phyloP scores from a whole-genome alignment of 2,888 invertebrate genomes.

The Parthenolecanium corni region DNA sequence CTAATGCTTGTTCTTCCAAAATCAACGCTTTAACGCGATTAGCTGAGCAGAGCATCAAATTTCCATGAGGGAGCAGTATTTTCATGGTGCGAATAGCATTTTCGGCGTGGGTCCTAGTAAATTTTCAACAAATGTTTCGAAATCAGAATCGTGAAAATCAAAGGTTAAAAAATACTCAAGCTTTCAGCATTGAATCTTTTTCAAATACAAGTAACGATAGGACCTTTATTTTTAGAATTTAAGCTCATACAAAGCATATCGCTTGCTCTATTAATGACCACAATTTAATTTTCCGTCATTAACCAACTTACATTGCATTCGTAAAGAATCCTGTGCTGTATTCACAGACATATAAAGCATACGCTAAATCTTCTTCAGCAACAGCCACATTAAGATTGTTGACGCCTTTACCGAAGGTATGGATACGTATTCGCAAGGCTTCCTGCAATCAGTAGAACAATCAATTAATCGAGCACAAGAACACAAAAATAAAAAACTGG shows the following conservation, averaged over 20 bases:
- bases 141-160: background rate
- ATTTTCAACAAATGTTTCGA: slow-evolving; percentile 28
- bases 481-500: background rate
- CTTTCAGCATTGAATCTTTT: too few species aligned
- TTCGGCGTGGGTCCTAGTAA: slow-evolving; percentile 65
- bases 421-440: slow-evolving; percentile 55
- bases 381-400: slow-evolving; percentile 78
- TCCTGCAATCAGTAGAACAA: slow-evolving; percentile 37
- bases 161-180: slow-evolving; percentile 3
- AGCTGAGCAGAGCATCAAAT: slow-evolving; percentile 75
- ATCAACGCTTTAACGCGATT: slow-evolving; percentile 86
- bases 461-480: background rate
- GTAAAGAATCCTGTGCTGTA: slow-evolving; percentile 79
- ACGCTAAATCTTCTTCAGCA: slow-evolving; percentile 83
- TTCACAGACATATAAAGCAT: slow-evolving; percentile 83
- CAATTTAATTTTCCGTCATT: too few species aligned
- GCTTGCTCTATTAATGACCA: too few species aligned
- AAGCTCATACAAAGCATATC: too few species aligned
- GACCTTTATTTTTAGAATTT: too few species aligned
- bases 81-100: slow-evolving; percentile 70
- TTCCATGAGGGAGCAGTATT: slow-evolving; percentile 65
- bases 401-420: slow-evolving; percentile 58
- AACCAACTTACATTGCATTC: slow-evolving; percentile 54
- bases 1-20: slow-evolving; percentile 84
- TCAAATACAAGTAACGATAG: too few species aligned